A percentile compares a stretch with the other conserved stretches of the same genome.
Conservation (phyloP, 2,888 invertebrate species). For the Caenorhabditis sulstoni region DNA sequence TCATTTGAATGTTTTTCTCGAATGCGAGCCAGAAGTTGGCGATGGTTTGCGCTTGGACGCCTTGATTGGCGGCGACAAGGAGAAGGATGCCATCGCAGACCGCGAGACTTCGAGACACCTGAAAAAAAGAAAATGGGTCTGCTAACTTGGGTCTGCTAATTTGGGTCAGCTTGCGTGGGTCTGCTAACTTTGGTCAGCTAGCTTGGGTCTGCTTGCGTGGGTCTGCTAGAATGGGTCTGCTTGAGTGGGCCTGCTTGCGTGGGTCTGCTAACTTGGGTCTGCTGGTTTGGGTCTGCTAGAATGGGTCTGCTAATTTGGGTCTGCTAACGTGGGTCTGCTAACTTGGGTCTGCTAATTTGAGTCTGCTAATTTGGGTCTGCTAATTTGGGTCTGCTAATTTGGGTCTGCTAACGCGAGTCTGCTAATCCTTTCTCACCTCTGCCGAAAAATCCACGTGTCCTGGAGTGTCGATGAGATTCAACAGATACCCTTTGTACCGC, state of each 20-base stretch:
- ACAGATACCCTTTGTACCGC: conserved; percentile 82
- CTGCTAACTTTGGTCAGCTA: conserved; percentile 87
- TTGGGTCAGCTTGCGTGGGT: too few species aligned
- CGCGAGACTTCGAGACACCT: conserved; percentile 90
- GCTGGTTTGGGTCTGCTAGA: too few species aligned
- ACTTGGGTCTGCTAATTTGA: conserved; percentile 83
- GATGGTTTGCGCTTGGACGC: conserved; percentile 86
- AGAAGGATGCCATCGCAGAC: conserved; percentile 96
- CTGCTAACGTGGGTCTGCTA: too few species aligned
- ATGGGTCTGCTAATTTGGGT: too few species aligned
- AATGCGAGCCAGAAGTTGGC: conserved; percentile 95
- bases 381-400: neutral
- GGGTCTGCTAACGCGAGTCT: too few species aligned
- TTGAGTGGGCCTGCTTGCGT: too few species aligned
- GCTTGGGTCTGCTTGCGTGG: conserved; percentile 82
- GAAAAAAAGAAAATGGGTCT: too few species aligned
- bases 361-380: neutral
- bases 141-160: too few species aligned
- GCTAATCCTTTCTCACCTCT: conserved; percentile 61
- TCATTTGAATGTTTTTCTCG: conserved; percentile 87
- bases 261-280: too few species aligned
- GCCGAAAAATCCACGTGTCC: conserved; percentile 92
- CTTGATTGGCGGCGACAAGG: conserved; percentile 93
- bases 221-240: too few species aligned
- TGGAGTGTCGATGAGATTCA: conserved; percentile 97